Base-by-base conservation (phyloP, 2,888 invertebrate genomes). In the Esperia sulphurella region DNA sequence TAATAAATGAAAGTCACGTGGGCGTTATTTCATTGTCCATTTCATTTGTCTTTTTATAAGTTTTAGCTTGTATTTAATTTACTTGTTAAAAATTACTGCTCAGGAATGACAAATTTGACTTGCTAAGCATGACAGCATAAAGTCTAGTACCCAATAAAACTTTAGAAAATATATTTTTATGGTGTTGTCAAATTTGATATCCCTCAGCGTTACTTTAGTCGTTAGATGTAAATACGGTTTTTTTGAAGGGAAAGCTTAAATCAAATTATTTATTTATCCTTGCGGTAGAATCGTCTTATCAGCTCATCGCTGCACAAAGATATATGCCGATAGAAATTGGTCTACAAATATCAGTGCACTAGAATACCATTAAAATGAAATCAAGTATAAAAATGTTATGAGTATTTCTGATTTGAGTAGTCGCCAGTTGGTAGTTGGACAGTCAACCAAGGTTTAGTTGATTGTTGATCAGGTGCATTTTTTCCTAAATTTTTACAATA, bases 191-290 rank as follows among this genome's bases (percentile, higher is more conserved):
- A 43, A 12, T 14, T 12, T 33, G 33, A n/a, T 14, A 43, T 35
- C 37, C 28, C 30, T 30, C 14, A n/a, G 40, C 31, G 38, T 49
- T 35, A 35, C 10, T 38, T 40, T 65, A 64, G 62, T 63, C 47
- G 61, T 61, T 68, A 68, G 61, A 57, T 68, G 68, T 68, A 71
- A 68, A 71, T 68, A 68, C 60, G 58, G n/a, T n/a, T 59, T 59
- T 63, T 49, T 58, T 56, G 46, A 44, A 46, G 43, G 46, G 43
- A 50, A 45, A 47, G 41, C 37, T 43, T 21, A 41, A 21, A 41
- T 46, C 13, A 29, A 49, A 33, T 50, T 55, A 55, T 57, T 57
- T 53, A 55, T 55, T 54, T 43, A 8, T 38, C 8, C 12, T 40
- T 12, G 40, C 49, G 38, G 48, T 50, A 14, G 39, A 43, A 37